Evolutionary conservation across 2,797 vertebrate genomes (phyloP).

Genomic region (Smutsia gigantea): DNA sequence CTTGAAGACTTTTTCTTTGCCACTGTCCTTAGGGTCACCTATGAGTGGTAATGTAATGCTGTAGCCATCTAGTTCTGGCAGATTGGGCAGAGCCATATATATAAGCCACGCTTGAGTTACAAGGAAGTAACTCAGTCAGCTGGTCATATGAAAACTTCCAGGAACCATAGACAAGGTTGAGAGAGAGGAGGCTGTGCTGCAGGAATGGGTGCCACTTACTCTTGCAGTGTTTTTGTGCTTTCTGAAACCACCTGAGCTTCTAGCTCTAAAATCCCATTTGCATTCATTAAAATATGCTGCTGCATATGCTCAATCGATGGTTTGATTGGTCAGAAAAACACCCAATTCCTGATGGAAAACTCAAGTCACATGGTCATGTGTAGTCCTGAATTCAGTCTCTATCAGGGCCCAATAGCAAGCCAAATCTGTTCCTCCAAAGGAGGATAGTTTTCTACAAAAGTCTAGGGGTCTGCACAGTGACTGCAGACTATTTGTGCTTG

Average conservation of each 20-base stretch:
- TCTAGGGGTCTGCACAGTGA: background rate
- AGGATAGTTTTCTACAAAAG: background rate
- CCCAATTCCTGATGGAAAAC: background rate
- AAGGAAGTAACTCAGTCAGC: background rate
- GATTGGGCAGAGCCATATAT: background rate
- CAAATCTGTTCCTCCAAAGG: background rate
- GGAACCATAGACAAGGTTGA: background rate
- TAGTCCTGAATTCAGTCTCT: background rate
- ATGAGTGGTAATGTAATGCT: background rate
- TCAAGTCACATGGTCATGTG: background rate
- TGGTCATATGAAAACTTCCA: background rate
- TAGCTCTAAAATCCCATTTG: background rate
- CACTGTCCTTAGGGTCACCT: background rate
- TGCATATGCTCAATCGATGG: no score
- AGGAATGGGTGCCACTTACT: background rate
- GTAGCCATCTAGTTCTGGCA: background rate
- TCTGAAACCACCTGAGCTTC: background rate
- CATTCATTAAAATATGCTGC: background rate
- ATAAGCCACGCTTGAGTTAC: background rate
- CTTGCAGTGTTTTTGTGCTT: background rate
- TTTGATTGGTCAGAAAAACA: background rate
- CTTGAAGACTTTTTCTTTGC: background rate
- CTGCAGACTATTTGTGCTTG: background rate
- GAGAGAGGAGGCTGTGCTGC: background rate
- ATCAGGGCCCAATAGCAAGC: background rate